Percentiles rank a stretch among this genome's conserved stretches.
phyloP scores from a whole-genome alignment of 2,888 invertebrate species.

The Oligia strigilis region DNA sequence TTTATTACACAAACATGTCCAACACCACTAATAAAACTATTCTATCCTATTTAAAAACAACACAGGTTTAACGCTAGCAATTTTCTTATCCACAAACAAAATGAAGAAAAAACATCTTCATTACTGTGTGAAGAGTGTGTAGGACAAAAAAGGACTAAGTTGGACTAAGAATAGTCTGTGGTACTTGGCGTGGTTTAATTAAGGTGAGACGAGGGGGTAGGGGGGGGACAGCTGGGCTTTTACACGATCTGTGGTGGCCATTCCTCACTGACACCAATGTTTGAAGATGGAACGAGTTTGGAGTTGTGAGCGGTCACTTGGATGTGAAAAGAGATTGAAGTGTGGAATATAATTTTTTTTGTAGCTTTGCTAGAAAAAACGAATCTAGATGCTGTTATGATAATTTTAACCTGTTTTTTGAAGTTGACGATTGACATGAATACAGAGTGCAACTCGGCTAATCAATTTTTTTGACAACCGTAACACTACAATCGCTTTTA shows the following conservation, averaged over 20 bases:
- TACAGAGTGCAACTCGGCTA: background rate
- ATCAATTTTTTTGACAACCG: background rate
- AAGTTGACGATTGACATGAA: background rate
- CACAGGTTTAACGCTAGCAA: conserved; percentile 39
- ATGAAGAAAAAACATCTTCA: conserved; percentile 62
- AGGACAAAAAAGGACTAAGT: conserved; percentile 50
- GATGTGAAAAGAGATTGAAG: background rate
- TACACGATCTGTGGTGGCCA: conserved; percentile 72
- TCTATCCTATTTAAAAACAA: conserved; percentile 52
- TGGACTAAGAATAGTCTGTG: conserved; percentile 52
- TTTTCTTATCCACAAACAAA: conserved; percentile 45
- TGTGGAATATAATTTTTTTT: background rate
- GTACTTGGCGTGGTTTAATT: conserved; percentile 72
- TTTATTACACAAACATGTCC: background rate
- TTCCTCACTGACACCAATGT: conserved; percentile 71
- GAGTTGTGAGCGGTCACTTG: conserved; percentile 50
- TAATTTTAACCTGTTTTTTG: background rate
- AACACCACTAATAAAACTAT: background rate
- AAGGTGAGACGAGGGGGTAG: conserved; percentile 71
- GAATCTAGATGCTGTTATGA: background rate
- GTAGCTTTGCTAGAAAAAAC: background rate
- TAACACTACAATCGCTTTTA: background rate
- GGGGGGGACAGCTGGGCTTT: conserved; percentile 63
- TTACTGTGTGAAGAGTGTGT: conserved; percentile 49
- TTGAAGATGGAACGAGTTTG: conserved; percentile 26